These are phyloP conservation scores for Caligus rogercresseyi DNA, from an alignment of 1,140 invertebrate species.

Conservation along the genomic window DNA sequence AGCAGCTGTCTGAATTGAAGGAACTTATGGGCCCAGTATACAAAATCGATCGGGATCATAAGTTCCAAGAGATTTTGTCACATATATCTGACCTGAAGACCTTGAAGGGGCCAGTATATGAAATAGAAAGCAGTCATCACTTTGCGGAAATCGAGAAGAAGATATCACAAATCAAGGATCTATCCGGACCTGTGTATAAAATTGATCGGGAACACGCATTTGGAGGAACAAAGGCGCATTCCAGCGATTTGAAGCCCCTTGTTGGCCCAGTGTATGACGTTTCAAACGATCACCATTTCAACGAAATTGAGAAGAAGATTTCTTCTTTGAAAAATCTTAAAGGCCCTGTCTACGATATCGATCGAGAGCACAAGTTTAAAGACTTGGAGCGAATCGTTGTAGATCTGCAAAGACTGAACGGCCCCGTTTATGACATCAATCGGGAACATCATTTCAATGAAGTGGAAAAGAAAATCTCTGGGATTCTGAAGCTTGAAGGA, in stretches of 20 bases:
- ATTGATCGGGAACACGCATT: constrained; percentile 1
- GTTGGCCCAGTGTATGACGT: constrained; percentile 5
- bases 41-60: constrained; percentile 1
- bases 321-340: background rate
- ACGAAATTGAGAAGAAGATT: background rate
- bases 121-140: background rate
- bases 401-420: background rate
- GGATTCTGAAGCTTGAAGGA: background rate
- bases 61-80: background rate
- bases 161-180: background rate
- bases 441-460: background rate
- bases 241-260: background rate
- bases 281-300: background rate
- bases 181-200: constrained; percentile 7
- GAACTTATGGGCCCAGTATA: background rate
- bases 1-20: background rate
- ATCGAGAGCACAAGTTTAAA: background rate
- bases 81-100: background rate
- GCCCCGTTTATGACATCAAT: background rate
- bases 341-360: constrained; percentile 1
- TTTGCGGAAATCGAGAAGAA: background rate
- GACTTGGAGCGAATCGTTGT: background rate
- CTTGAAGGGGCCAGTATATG: constrained; percentile 5
- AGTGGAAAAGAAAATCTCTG: background rate
- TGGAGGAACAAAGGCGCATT: background rate